Conservation (phyloP, 2,113 vertebrate genomes). For the Tonatia bakeri region DNA sequence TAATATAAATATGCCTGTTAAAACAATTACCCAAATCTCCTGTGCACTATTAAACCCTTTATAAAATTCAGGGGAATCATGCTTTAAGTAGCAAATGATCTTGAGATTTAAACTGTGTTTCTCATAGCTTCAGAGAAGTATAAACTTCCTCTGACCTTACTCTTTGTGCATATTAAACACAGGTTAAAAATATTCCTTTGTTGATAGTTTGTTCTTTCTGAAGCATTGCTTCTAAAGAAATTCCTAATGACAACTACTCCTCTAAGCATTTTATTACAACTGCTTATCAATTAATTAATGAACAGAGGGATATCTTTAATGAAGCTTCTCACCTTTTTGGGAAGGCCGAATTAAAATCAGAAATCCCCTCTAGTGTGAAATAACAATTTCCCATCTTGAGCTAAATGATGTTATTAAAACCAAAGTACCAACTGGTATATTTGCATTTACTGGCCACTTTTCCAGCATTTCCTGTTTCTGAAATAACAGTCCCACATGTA, state of each 20-base stretch:
- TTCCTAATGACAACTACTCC: conserved; percentile 68
- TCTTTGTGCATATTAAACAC: conserved; percentile 60
- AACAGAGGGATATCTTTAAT: conserved; percentile 74
- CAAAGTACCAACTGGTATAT: conserved; percentile 30
- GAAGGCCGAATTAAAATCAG: conserved; percentile 69
- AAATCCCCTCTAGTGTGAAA: conserved; percentile 68
- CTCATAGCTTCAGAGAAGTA: conserved; percentile 59
- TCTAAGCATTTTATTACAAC: conserved; percentile 72
- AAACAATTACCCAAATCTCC: conserved; percentile 20
- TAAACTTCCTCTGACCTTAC: conserved; percentile 48
- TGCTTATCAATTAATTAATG: conserved; percentile 77
- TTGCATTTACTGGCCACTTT: background rate
- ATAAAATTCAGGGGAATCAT: conserved; percentile 45
- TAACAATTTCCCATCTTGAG: conserved; percentile 65
- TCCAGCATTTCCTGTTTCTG: background rate
- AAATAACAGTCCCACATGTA: background rate
- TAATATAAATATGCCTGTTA: conserved; percentile 38
- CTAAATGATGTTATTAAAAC: conserved; percentile 59
- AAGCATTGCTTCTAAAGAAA: conserved; percentile 67
- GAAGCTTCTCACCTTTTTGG: conserved; percentile 72
- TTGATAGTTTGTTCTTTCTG: conserved; percentile 65
- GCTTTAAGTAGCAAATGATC: conserved; percentile 50
- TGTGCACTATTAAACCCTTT: conserved; percentile 37
- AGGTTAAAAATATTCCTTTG: conserved; percentile 56
- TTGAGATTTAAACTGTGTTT: conserved; percentile 64